A percentile compares a stretch with the other conserved stretches of the same genome.
phyloP scores from a whole-genome alignment of 2,113 vertebrate species.

The Calidris pugnax region DNA sequence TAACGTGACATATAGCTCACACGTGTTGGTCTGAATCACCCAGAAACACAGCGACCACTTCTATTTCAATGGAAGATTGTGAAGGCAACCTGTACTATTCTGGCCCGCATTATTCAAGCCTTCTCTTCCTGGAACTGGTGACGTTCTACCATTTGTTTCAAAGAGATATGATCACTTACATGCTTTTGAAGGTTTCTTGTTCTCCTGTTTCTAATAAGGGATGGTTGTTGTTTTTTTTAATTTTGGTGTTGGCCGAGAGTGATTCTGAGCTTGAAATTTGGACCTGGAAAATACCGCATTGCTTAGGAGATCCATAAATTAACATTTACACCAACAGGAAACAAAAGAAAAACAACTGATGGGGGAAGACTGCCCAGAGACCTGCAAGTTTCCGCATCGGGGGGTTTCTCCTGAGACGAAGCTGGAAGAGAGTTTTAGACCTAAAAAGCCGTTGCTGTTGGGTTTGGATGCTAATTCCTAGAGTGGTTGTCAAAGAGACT shows the following conservation, averaged over 20 bases:
- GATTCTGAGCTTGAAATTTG: neutral
- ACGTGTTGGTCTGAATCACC: fast-evolving
- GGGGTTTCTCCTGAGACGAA: fast-evolving
- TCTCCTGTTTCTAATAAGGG: neutral
- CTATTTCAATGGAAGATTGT: neutral
- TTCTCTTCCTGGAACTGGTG: fast-evolving
- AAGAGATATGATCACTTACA: neutral
- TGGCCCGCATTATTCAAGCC: fast-evolving
- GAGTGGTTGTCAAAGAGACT: neutral
- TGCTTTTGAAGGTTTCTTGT: neutral
- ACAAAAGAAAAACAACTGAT: neutral
- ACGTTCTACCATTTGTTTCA: neutral
- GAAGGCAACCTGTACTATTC: neutral
- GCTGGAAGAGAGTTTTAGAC: neutral
- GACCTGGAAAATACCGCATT: neutral
- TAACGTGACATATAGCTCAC: neutral
- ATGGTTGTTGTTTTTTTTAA: neutral
- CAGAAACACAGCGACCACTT: neutral
- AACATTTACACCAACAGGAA: neutral
- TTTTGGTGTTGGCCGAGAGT: neutral
- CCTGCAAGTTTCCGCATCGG: neutral
- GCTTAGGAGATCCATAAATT: neutral
- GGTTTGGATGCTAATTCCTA: neutral
- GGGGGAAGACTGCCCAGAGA: neutral
- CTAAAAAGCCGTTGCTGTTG: fast-evolving